phyloP scores from a whole-genome alignment of 2,888 invertebrate species.

The Netelia melanura region DNA sequence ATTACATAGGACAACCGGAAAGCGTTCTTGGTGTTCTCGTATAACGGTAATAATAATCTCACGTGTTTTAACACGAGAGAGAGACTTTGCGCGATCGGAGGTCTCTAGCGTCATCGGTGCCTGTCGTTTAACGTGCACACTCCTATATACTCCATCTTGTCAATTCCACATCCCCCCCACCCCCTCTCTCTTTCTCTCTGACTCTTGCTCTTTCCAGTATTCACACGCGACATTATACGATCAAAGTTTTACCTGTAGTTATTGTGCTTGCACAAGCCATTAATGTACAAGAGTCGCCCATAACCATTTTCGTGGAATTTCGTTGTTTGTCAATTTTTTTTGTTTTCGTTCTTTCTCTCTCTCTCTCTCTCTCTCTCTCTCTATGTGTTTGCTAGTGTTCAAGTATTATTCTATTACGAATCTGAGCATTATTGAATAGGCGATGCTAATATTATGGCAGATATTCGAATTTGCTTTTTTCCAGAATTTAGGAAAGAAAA shows the following conservation, averaged over 20 bases:
- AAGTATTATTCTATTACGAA: background rate
- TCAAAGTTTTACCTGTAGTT: slow-evolving; percentile 25
- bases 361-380: slow-evolving; percentile 8
- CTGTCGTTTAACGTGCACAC: slow-evolving; percentile 25
- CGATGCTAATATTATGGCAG: too few species aligned
- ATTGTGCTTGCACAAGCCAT: too few species aligned
- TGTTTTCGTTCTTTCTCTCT: slow-evolving; percentile 22
- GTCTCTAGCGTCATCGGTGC: slow-evolving; percentile 21
- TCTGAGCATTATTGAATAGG: too few species aligned
- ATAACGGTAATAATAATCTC: slow-evolving; percentile 61
- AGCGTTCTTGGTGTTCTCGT: slow-evolving; percentile 31
- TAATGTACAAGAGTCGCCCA: too few species aligned
- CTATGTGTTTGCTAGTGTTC: background rate
- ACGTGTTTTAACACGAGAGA: slow-evolving; percentile 41
- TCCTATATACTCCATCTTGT: slow-evolving; percentile 62
- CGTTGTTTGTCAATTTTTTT: background rate
- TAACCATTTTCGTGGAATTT: too few species aligned
- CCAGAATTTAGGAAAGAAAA: too few species aligned
- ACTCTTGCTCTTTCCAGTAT: slow-evolving; percentile 4
- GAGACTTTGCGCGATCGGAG: background rate
- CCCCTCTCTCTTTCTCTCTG: slow-evolving; percentile 65
- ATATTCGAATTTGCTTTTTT: too few species aligned
- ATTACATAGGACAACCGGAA: slow-evolving; percentile 55
- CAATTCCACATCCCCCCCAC: slow-evolving; percentile 55
- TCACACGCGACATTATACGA: background rate